Evolutionary conservation across 2,113 vertebrate genomes (phyloP).

Genomic region (Burhinus oedicnemus): DNA sequence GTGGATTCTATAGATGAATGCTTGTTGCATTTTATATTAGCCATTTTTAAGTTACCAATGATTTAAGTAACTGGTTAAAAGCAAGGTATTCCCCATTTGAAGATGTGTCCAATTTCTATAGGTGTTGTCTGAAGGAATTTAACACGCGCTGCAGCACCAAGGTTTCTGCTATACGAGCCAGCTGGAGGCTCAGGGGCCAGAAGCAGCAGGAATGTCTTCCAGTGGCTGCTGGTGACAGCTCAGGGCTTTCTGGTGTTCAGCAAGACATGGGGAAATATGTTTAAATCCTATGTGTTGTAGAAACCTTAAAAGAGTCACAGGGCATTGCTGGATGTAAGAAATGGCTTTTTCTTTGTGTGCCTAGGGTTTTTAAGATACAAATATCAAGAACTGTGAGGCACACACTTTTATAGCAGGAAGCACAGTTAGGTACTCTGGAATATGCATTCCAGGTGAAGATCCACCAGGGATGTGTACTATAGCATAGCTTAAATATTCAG

Average conservation of each 20-base stretch:
- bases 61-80: background rate
- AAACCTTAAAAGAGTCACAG: background rate
- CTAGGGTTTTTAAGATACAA: background rate
- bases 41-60: background rate
- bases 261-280: rapidly evolving
- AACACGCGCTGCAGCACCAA: rapidly evolving
- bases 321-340: background rate
- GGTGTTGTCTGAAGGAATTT: background rate
- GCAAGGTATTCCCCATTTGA: background rate
- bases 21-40: background rate
- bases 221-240: background rate
- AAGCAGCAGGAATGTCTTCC: background rate
- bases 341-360: background rate
- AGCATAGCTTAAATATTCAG: background rate
- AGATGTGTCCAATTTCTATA: background rate
- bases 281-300: background rate
- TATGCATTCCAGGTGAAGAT: background rate
- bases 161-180: rapidly evolving
- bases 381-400: background rate
- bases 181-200: background rate
- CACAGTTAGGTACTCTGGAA: background rate
- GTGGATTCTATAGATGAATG: background rate
- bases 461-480: background rate
- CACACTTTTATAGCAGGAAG: background rate
- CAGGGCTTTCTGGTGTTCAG: background rate